A percentile compares a stretch with the other conserved stretches of the same genome.
Conservation (phyloP, 2,797 vertebrate species). For the Pogonophryne albipinna region DNA sequence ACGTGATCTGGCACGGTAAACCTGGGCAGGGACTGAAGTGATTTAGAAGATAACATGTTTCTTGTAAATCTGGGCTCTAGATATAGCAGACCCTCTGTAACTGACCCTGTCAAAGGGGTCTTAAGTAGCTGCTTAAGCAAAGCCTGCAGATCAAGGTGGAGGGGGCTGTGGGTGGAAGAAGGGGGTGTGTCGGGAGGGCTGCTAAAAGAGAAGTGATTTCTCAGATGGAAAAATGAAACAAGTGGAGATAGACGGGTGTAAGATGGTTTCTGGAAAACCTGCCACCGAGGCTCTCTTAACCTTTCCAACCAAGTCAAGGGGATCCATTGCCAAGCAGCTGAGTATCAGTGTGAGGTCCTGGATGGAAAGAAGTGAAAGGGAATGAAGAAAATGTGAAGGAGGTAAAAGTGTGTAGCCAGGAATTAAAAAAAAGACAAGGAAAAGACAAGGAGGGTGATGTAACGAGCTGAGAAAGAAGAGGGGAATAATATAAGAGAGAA, state of each 20-base stretch:
- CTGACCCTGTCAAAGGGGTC: conserved; percentile 58
- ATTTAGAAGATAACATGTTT: conserved; percentile 51
- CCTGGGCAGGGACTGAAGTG: conserved; percentile 24
- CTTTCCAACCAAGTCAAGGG: conserved; percentile 40
- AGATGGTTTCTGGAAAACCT: conserved; percentile 16
- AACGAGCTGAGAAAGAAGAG: conserved; percentile 22
- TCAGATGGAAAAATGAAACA: conserved; percentile 40
- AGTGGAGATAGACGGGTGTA: conserved; percentile 29
- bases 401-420: neutral
- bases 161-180: neutral
- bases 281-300: conserved; percentile 45
- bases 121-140: conserved; percentile 68
- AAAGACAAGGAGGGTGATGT: conserved; percentile 33
- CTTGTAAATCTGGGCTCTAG: conserved; percentile 58
- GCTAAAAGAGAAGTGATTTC: conserved; percentile 39
- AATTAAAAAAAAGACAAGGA: conserved; percentile 5
- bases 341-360: conserved; percentile 48
- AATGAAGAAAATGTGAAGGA: conserved; percentile 23
- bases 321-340: conserved; percentile 53
- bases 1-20: conserved; percentile 28
- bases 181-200: neutral
- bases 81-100: conserved; percentile 61
- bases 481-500: conserved; percentile 20
- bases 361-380: conserved; percentile 33
- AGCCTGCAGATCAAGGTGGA: conserved; percentile 61